A percentile compares a stretch with the other conserved stretches of the same genome.
Evolutionary conservation across 2,888 invertebrate genomes (phyloP).

Genomic region (Lycia hirtaria): DNA sequence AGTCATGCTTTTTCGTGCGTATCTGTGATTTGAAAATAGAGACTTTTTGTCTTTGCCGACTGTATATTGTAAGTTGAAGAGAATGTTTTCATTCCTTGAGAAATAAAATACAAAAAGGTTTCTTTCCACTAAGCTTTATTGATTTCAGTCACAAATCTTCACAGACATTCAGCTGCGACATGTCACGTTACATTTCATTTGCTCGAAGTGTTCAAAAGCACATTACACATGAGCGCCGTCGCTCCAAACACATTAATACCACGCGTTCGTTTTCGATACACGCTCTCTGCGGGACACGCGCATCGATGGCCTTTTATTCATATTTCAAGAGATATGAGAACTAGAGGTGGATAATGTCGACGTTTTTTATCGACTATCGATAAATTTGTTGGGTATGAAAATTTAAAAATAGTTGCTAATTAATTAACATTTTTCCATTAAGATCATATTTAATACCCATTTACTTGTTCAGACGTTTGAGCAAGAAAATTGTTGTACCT

Average conservation of each 20-base stretch:
- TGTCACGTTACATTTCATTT: background rate
- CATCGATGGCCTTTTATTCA: slow-evolving; percentile 48
- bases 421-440: too few relatives aligned
- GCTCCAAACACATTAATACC: slow-evolving; percentile 8
- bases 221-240: background rate
- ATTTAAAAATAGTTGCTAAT: too few relatives aligned
- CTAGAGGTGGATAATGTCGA: slow-evolving; percentile 20
- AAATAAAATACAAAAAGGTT: too few relatives aligned
- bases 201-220: slow-evolving; percentile 11
- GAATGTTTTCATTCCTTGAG: too few relatives aligned
- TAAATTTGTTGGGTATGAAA: background rate
- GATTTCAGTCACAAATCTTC: background rate
- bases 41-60: too few relatives aligned
- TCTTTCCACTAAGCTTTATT: background rate
- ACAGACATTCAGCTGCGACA: background rate
- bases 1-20: too few relatives aligned
- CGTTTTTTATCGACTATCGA: background rate
- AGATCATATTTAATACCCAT: too few relatives aligned
- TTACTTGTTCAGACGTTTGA: too few relatives aligned
- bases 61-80: too few relatives aligned
- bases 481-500: too few relatives aligned
- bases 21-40: too few relatives aligned
- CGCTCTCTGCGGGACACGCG: slow-evolving; percentile 29
- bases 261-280: slow-evolving; percentile 29
- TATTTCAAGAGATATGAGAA: slow-evolving; percentile 42